Evolutionary conservation across 2,888 invertebrate species (phyloP), one percentile per base, ranked within the genome.

Genomic region (Brachylomia viminalis): DNA sequence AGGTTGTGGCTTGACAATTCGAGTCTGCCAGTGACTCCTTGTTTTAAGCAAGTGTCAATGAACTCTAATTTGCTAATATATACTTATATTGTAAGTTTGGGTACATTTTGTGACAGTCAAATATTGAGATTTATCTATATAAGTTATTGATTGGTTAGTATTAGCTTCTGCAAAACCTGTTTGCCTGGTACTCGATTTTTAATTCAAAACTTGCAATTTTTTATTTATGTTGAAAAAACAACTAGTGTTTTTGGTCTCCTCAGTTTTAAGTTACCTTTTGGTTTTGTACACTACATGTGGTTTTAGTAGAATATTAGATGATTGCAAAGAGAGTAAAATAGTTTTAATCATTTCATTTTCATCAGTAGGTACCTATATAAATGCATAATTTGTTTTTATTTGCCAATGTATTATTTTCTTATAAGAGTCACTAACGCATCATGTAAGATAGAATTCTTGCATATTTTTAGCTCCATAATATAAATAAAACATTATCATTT

Each of bases 81-180:
- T 65, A 65, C 59, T 10, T 85, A 17, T 52, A 69, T 20, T 45
- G 20, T 58, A 38, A 72, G 70, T 45, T 70, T 75, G 82, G 74
- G 73, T 74, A 85, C 59, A 70, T 70, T 64, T 64, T 62, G 47
- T 75, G 62, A 80, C 45, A 70, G 73, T 77, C 56, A 42, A 13
- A 5, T 38, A 66, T 23, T n/a, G 23, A 72, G 49, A 67, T 49
- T 64, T 56, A 61, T 17, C 45, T 69, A 20, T 59, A 13, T 38
- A 38, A 23, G 23, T 72, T 84, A 86, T 84, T 86, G 82, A 84
- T 82, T 84, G 72, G 33, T 52, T 45, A 45, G 7, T 47, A 76
- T 52, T 59, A 81, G 47, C 72, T 76, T 23, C 62, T 64, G 4
- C n/a, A 59, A 80, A 87, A 82, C 80, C 81, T 74, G 82, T 83